These are phyloP conservation scores for Macroramphosus scolopax DNA, from an alignment of 2,797 vertebrate genomes.

Conservation along the genomic window DNA sequence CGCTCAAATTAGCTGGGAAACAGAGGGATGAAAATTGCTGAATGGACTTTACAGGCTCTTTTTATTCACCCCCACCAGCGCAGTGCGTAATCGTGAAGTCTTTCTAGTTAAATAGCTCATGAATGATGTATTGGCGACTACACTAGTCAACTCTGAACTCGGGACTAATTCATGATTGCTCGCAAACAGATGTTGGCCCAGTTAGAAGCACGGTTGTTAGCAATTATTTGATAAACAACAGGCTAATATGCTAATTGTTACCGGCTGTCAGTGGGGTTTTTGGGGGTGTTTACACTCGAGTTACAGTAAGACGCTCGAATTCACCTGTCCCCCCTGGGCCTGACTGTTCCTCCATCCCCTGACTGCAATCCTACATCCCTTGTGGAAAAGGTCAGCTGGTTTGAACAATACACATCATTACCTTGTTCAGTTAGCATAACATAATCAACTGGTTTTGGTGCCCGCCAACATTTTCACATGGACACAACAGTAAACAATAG, in stretches of 20 bases:
- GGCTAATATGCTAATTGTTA: constrained; percentile 80
- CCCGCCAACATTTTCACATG: constrained; percentile 33
- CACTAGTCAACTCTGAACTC: constrained; percentile 73
- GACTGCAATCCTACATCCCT: constrained; percentile 23
- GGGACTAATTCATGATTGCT: constrained; percentile 73
- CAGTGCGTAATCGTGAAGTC: constrained; percentile 54
- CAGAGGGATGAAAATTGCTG: constrained; percentile 45
- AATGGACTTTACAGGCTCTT: constrained; percentile 54
- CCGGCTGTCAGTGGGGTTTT: constrained; percentile 70
- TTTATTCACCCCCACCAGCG: constrained; percentile 38
- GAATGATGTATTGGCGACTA: constrained; percentile 73
- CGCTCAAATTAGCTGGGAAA: constrained; percentile 57
- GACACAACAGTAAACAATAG: constrained; percentile 69
- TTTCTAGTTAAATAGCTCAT: constrained; percentile 68
- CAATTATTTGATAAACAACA: constrained; percentile 81
- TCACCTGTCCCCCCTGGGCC: constrained; percentile 60
- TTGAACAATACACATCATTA: constrained; percentile 60
- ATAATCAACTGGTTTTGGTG: constrained; percentile 61
- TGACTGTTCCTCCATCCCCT: constrained; percentile 16
- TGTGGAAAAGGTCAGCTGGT: constrained; percentile 46
- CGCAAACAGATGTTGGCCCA: constrained; percentile 75
- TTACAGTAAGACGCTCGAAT: constrained; percentile 72
- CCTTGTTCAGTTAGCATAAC: constrained; percentile 68
- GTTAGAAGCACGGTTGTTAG: constrained; percentile 65
- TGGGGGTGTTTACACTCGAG: constrained; percentile 61